These are phyloP conservation scores for Ceuthmochares aereus DNA, from an alignment of 2,113 vertebrate species.

Conservation along the genomic window DNA sequence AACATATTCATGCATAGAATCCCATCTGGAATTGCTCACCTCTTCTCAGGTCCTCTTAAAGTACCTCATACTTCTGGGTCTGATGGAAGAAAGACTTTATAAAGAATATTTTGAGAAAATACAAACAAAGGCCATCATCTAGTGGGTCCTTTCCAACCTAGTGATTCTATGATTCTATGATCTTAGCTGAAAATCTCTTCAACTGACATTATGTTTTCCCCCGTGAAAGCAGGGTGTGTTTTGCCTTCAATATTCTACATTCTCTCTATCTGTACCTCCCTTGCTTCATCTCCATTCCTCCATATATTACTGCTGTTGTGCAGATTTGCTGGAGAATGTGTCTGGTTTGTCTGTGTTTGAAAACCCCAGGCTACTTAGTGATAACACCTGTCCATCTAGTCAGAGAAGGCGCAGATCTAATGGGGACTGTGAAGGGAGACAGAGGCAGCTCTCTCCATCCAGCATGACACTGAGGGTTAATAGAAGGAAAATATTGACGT, in stretches of 20 bases:
- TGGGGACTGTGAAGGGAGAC: not conserved
- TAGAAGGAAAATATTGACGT: constrained; percentile 84
- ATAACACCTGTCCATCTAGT: constrained; percentile 50
- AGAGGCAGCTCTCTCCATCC: constrained; percentile 63
- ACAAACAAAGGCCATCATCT: not conserved
- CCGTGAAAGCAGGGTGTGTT: not conserved
- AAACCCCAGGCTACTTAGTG: constrained; percentile 26
- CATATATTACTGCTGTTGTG: not conserved
- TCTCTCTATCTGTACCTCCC: not conserved
- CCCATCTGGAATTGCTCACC: constrained; percentile 48
- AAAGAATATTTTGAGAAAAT: not conserved
- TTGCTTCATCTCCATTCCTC: not conserved
- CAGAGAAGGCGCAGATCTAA: not conserved
- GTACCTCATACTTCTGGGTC: not conserved
- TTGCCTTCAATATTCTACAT: not conserved
- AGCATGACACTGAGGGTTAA: constrained; percentile 71
- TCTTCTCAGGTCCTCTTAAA: constrained; percentile 3
- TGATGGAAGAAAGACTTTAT: not conserved
- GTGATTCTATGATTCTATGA: no score
- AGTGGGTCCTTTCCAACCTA: no score
- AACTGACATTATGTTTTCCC: not conserved
- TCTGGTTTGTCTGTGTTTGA: not conserved
- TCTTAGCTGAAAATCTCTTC: not conserved
- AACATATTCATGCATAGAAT: not conserved
- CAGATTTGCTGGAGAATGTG: not conserved